phyloP scores from a whole-genome alignment of 35 echinoderm and acorn worm genomes.

The Lytechinus variegatus region DNA sequence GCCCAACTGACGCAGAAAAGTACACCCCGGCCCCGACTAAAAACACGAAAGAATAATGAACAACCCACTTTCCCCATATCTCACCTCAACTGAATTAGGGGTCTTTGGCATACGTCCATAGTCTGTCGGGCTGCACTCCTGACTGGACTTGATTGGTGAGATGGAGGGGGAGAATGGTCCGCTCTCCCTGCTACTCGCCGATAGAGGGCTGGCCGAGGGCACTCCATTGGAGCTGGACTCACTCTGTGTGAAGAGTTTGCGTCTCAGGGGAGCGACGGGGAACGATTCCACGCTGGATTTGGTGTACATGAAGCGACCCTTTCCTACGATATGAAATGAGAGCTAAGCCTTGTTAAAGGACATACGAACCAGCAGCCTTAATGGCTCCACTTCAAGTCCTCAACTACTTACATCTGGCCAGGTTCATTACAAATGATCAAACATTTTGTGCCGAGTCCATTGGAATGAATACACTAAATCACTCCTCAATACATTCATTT shows the following conservation, averaged over 20 bases:
- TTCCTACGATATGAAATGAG: not conserved
- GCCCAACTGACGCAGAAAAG: no score
- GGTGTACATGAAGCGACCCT: conserved; percentile 48
- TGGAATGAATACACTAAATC: no score
- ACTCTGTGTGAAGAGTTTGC: conserved; percentile 38
- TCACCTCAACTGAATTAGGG: conserved; percentile 38
- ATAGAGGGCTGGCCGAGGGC: not conserved
- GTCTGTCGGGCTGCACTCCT: conserved; percentile 4
- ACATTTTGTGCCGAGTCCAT: no score
- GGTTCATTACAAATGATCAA: no score
- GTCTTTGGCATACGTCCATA: not conserved
- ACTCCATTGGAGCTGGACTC: conserved; percentile 29
- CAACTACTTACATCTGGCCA: no score
- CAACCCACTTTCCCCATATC: not conserved
- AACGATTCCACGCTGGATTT: conserved; percentile 50
- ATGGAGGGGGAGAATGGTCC: conserved; percentile 30
- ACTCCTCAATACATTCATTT: no score
- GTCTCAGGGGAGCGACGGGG: conserved; percentile 2
- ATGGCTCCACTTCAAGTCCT: no score
- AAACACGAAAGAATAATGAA: no score
- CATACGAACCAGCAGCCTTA: no score
- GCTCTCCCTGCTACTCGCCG: not conserved
- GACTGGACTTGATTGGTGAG: conserved; percentile 25
- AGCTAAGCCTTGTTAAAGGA: no score
- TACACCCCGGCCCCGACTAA: no score